These are phyloP conservation scores for Eriocheir sinensis DNA, from an alignment of 1,140 invertebrate species.

Conservation along the genomic window DNA sequence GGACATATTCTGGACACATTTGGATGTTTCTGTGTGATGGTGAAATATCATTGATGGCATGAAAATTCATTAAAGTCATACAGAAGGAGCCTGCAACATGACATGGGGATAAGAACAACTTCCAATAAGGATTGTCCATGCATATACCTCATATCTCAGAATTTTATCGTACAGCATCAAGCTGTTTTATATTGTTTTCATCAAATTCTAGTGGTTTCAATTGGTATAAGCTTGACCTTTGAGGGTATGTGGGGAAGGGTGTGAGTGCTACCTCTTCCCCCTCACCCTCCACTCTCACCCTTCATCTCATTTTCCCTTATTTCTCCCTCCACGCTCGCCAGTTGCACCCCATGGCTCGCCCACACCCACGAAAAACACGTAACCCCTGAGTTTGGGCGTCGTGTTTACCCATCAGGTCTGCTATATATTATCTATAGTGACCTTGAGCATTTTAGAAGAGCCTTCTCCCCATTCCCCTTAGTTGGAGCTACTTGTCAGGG, in stretches of 20 bases:
- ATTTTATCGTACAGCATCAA: constrained; percentile 9
- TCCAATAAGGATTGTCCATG: background rate
- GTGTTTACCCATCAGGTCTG: constrained; percentile 59
- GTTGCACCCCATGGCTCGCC: constrained; percentile 68
- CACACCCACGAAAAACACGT: constrained; percentile 64
- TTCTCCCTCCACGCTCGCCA: constrained; percentile 60
- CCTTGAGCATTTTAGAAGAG: constrained; percentile 49
- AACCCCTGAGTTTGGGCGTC: constrained; percentile 61
- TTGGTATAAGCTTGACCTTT: constrained; percentile 11
- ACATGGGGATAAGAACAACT: background rate
- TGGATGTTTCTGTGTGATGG: background rate
- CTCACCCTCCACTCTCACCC: constrained; percentile 31
- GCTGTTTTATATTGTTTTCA: background rate
- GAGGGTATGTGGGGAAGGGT: background rate
- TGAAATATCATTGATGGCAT: background rate
- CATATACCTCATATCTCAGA: background rate
- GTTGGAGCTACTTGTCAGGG: background rate
- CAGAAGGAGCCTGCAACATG: background rate
- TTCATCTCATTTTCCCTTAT: constrained; percentile 43
- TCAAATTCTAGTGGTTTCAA: background rate
- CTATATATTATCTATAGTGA: constrained; percentile 63
- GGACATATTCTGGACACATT: background rate
- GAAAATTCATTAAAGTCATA: constrained; percentile 11
- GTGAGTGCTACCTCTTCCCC: background rate
- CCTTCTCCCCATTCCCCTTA: constrained; percentile 21